These are phyloP conservation scores for human (Homo sapiens) DNA, from an alignment of 2,113 vertebrate genomes.

Conservation along the genomic window GRCh38 chr11:44968001-44968500, in stretches of 20 bases:
- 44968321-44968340: fast-evolving
- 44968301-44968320: fast-evolving
- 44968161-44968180: not conserved
- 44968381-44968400: fast-evolving
- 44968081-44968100: not conserved
- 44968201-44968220: not conserved
- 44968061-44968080: not conserved
- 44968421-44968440: not conserved
- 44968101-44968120: not conserved
- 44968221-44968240: not conserved
- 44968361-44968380: not conserved
- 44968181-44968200: not conserved
- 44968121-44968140: not conserved
- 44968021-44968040: not conserved
- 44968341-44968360: fast-evolving
- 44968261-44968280: not conserved
- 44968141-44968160: no score
- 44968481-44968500: not conserved
- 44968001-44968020: not conserved
- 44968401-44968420: fast-evolving
- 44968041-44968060: not conserved
- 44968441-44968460: not conserved
- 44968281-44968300: not conserved
- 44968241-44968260: not conserved
- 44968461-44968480: not conserved